These are phyloP conservation scores for Ophiodon elongatus DNA, from an alignment of 2,113 vertebrate species.

Conservation along the genomic window DNA sequence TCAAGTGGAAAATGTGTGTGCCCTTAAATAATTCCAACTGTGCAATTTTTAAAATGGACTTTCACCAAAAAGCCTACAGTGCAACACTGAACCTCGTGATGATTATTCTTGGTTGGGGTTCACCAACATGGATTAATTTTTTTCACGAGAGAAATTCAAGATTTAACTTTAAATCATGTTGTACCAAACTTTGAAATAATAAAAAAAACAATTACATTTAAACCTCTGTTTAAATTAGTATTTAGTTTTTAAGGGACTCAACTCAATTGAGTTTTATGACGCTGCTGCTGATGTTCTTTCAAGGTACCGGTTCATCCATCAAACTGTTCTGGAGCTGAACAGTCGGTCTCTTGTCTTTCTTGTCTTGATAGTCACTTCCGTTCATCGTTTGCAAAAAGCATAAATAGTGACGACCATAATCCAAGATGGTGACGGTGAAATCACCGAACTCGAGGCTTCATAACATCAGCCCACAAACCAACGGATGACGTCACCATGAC, in stretches of 20 bases:
- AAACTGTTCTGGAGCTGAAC: no score
- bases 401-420: no score
- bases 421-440: no score
- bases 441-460: no score
- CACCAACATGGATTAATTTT: neutral
- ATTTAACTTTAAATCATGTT: neutral
- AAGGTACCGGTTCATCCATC: no score
- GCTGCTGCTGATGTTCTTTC: no score
- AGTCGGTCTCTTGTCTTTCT: no score
- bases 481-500: no score
- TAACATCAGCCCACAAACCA: no score
- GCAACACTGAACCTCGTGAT: neutral
- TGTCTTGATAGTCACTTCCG: no score
- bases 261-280: no score
- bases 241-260: neutral
- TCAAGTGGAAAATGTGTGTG: neutral
- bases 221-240: neutral
- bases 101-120: neutral
- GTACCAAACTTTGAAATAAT: neutral
- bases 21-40: neutral
- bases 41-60: neutral
- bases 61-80: neutral
- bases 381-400: no score
- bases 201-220: neutral
- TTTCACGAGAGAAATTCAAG: neutral